These are phyloP conservation scores for Chaetodon auriga DNA, from an alignment of 2,113 vertebrate species.

Conservation along the genomic window DNA sequence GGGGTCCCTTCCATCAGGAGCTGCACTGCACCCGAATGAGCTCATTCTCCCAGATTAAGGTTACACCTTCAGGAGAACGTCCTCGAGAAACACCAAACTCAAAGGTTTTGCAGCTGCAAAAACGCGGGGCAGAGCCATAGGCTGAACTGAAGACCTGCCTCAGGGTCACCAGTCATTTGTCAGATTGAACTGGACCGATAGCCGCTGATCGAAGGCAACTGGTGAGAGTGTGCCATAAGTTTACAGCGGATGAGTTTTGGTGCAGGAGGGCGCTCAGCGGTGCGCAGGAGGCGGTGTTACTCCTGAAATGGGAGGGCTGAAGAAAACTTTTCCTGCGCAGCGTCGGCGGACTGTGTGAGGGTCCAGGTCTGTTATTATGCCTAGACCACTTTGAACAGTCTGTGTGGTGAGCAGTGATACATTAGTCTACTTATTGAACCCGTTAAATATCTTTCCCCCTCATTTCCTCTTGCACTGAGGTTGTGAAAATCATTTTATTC, in stretches of 20 bases:
- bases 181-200: conserved; percentile 12
- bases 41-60: conserved; percentile 70
- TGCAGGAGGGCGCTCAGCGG: conserved; percentile 29
- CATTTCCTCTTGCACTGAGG: background rate
- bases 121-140: conserved; percentile 59
- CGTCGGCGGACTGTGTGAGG: background rate
- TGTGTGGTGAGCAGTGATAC: background rate
- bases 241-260: conserved; percentile 74
- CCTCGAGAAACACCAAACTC: conserved; percentile 30
- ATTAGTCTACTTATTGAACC: background rate
- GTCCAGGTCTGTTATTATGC: background rate
- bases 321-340: conserved; percentile 40
- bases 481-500: background rate
- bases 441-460: background rate
- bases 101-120: conserved; percentile 13
- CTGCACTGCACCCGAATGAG: conserved; percentile 46
- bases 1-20: conserved; percentile 58
- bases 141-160: conserved; percentile 34
- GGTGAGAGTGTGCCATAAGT: conserved; percentile 55
- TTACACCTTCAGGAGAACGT: conserved; percentile 43
- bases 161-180: conserved; percentile 61
- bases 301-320: conserved; percentile 64
- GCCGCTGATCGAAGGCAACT: conserved; percentile 17
- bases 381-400: background rate
- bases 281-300: conserved; percentile 66